Evolutionary conservation across 2,888 invertebrate genomes (phyloP).

Genomic region (Phyllotreta cruciferae): DNA sequence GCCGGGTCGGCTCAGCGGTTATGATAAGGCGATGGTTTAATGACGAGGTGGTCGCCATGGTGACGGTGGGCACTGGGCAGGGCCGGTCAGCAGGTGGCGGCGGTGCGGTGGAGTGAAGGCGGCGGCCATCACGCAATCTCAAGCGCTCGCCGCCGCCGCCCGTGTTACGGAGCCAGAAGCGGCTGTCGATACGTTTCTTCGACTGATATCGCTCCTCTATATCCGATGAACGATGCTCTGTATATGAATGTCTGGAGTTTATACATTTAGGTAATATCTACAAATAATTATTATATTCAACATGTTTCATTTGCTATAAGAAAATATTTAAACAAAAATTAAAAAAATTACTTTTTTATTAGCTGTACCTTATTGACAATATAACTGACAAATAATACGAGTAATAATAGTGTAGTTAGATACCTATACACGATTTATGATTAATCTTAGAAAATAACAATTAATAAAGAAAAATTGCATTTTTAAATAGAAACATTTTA

Average conservation of each 20-base stretch:
- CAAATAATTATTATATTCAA: no score
- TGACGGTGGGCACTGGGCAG: slow-evolving; percentile 63
- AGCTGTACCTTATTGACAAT: no score
- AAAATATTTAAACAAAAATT: no score
- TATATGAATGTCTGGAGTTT: background rate
- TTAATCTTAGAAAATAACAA: no score
- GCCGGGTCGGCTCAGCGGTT: slow-evolving; percentile 62
- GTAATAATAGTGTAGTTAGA: no score
- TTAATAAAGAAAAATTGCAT: no score
- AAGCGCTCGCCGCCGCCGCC: slow-evolving; percentile 48
- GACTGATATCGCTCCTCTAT: slow-evolving; percentile 12
- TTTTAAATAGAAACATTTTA: no score
- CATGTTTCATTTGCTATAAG: no score
- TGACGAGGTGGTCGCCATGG: slow-evolving; percentile 64
- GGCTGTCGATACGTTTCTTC: slow-evolving; percentile 40
- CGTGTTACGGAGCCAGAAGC: slow-evolving; percentile 23
- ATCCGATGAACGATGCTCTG: slow-evolving; percentile 9
- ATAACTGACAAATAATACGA: no score
- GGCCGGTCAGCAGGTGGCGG: slow-evolving; percentile 60
- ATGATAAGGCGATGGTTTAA: slow-evolving; percentile 67
- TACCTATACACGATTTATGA: no score
- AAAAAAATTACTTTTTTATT: no score
- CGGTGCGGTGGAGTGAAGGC: slow-evolving; percentile 49
- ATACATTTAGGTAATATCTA: no score
- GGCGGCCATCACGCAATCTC: slow-evolving; percentile 61